Percentiles rank a stretch among this genome's conserved stretches.
Conservation (phyloP, 2,888 invertebrate species). For the Helleia helle region DNA sequence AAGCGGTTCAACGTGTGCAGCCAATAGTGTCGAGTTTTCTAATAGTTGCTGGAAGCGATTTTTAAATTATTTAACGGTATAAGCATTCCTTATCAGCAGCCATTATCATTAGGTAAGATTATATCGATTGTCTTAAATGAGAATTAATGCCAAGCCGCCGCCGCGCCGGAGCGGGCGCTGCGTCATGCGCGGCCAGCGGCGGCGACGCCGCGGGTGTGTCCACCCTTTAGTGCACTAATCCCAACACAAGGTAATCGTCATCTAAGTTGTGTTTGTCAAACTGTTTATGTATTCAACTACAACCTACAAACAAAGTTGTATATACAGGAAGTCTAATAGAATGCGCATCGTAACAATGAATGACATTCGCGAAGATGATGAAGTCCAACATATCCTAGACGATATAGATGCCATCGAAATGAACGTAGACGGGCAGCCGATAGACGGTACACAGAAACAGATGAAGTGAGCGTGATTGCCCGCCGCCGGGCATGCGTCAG, state of each 20-base stretch:
- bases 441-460: conserved; percentile 69
- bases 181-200: conserved; percentile 40
- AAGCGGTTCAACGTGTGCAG: conserved; percentile 69
- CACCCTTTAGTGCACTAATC: conserved; percentile 32
- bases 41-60: conserved; percentile 66
- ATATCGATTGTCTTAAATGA: conserved; percentile 36
- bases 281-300: conserved; percentile 33
- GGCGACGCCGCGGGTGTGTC: conserved; percentile 30
- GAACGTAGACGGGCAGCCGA: conserved; percentile 64
- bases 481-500: conserved; percentile 71
- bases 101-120: conserved; percentile 45
- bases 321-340: conserved; percentile 69
- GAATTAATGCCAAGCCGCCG: conserved; percentile 39
- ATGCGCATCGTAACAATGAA: conserved; percentile 67
- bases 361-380: conserved; percentile 65
- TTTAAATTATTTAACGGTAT: conserved; percentile 48
- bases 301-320: conserved; percentile 51
- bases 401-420: conserved; percentile 63
- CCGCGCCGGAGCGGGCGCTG: conserved; percentile 22
- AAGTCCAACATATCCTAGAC: conserved; percentile 58
- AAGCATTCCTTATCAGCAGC: conserved; percentile 71
- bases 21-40: conserved; percentile 68
- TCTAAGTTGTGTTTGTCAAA: conserved; percentile 31
- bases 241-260: conserved; percentile 19
- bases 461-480: conserved; percentile 73